Conservation (phyloP, 1,140 invertebrate species). For the Nebria ingens region DNA sequence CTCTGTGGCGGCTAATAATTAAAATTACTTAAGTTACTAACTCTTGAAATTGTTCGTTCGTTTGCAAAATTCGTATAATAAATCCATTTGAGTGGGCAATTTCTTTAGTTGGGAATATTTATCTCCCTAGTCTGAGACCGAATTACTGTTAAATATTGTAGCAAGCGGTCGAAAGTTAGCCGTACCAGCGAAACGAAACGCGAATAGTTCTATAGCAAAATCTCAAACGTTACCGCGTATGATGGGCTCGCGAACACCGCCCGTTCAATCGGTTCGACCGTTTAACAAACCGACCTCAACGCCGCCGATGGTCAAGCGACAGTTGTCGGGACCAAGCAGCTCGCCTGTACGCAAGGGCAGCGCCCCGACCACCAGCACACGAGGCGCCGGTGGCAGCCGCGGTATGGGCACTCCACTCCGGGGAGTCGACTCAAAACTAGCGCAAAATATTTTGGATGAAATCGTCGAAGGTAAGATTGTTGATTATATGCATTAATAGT, state of each 20-base stretch:
- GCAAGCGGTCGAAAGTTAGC: conserved; percentile 63
- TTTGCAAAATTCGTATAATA: too few relatives aligned
- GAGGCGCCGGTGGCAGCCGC: conserved; percentile 35
- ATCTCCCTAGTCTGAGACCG: too few relatives aligned
- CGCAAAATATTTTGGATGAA: conserved; percentile 67
- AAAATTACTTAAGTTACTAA: too few relatives aligned
- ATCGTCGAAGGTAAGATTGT: conserved; percentile 42
- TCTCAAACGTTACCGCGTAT: conserved; percentile 73
- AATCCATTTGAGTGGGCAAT: too few relatives aligned
- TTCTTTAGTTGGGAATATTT: too few relatives aligned
- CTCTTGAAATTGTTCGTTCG: too few relatives aligned
- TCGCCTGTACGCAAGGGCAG: conserved; percentile 46
- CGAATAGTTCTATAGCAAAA: conserved; percentile 55
- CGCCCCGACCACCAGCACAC: conserved; percentile 29
- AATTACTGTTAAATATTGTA: too few relatives aligned
- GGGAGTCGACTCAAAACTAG: conserved; percentile 83
- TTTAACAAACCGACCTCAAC: conserved; percentile 64
- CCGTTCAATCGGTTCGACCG: conserved; percentile 34
- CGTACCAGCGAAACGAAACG: conserved; percentile 51
- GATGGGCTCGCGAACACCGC: conserved; percentile 56
- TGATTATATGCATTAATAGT: background rate
- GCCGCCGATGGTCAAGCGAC: conserved; percentile 68
- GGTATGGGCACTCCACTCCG: conserved; percentile 42
- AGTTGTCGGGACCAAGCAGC: conserved; percentile 59
- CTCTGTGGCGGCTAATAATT: too few relatives aligned